Conservation (phyloP, 2,888 invertebrate species). For the Drosophila robusta region DNA sequence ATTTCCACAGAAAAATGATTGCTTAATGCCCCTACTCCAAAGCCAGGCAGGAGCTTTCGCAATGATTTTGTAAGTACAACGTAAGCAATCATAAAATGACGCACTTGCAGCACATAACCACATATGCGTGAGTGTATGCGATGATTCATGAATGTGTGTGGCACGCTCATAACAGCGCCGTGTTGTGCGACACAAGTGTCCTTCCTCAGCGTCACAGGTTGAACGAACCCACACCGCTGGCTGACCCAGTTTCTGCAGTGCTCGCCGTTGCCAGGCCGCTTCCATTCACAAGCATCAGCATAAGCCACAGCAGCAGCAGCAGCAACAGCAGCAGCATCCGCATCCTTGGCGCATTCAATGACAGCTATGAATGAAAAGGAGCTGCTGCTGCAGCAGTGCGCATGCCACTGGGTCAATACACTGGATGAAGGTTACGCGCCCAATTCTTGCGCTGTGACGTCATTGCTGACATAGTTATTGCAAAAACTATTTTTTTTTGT, state of each 20-base stretch:
- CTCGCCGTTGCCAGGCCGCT: constrained; percentile 36
- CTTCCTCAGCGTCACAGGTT: constrained; percentile 61
- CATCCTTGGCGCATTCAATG: constrained; percentile 54
- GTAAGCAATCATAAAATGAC: constrained; percentile 50
- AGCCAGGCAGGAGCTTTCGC: constrained; percentile 1
- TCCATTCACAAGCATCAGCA: constrained; percentile 65
- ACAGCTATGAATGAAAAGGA: constrained; percentile 61
- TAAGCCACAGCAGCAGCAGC: constrained; percentile 13
- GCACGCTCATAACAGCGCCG: constrained; percentile 22
- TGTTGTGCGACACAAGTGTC: constrained; percentile 71
- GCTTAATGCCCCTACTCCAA: not conserved
- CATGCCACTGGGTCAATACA: constrained; percentile 83
- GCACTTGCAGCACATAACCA: constrained; percentile 58
- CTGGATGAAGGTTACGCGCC: constrained; percentile 68
- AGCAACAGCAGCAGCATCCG: constrained; percentile 37
- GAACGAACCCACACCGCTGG: constrained; percentile 63
- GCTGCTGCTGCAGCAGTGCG: constrained; percentile 66
- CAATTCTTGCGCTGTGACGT: constrained; percentile 63
- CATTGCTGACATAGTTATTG: constrained; percentile 70
- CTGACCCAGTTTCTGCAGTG: constrained; percentile 65
- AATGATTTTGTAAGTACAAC: constrained; percentile 29
- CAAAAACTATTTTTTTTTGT: constrained; percentile 21
- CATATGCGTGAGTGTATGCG: constrained; percentile 1
- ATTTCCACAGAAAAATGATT: too few species aligned
- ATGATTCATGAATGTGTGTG: constrained; percentile 11